Conservation (phyloP, 2,113 vertebrate genomes). For the Cryptomyrus ogoouensis region DNA sequence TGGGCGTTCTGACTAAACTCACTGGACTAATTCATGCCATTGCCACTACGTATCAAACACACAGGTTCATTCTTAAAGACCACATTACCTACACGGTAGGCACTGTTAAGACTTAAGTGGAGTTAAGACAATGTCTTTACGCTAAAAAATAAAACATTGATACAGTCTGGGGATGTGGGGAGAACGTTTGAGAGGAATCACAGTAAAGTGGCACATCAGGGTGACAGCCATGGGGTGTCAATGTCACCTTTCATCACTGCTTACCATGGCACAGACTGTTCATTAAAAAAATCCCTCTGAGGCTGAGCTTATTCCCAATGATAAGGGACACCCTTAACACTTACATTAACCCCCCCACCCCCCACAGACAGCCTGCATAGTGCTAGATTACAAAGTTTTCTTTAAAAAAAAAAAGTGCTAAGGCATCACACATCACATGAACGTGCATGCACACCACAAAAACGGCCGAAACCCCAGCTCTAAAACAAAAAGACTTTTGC, state of each 20-base stretch:
- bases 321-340: not conserved
- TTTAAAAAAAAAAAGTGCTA: not conserved
- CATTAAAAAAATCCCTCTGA: not conserved
- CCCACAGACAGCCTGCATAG: not conserved
- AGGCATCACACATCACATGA: conserved; percentile 2
- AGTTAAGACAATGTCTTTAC: not conserved
- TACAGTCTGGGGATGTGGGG: not conserved
- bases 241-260: not conserved
- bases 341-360: not conserved
- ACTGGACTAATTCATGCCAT: not conserved
- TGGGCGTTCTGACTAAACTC: not conserved
- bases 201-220: not conserved
- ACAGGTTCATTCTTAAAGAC: not conserved
- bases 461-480: conserved; percentile 15
- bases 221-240: not conserved
- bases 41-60: not conserved
- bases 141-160: not conserved
- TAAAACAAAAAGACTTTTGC: conserved; percentile 13
- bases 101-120: not conserved
- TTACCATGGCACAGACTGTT: not conserved
- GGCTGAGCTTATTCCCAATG: not conserved
- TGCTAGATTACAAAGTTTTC: not conserved
- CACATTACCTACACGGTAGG: conserved; percentile 25
- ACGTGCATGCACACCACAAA: not conserved
- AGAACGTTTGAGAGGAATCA: not conserved